Evolutionary conservation across 2,888 invertebrate genomes (phyloP).

Genomic region (Cerceris ruficornis): DNA sequence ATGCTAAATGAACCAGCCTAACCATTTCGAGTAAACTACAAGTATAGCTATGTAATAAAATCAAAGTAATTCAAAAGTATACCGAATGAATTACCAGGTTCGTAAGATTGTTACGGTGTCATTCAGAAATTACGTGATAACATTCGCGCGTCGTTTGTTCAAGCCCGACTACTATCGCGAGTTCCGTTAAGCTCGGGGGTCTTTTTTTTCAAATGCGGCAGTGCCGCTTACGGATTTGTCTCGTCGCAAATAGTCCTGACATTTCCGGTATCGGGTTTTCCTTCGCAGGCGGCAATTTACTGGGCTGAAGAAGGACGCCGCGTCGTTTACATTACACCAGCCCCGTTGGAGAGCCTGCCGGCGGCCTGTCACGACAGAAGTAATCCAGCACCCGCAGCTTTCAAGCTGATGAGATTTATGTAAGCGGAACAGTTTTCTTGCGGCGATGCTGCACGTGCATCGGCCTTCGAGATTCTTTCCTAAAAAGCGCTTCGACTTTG

Average conservation of each 20-base stretch:
- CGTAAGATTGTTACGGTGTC: no score
- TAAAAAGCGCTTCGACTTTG: constrained; percentile 33
- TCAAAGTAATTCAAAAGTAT: no score
- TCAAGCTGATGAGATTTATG: constrained; percentile 78
- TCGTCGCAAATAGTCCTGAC: constrained; percentile 5
- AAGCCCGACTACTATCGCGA: no score
- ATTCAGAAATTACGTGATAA: no score
- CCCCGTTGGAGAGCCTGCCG: constrained; percentile 71
- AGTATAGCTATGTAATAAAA: no score
- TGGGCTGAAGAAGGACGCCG: constrained; percentile 76
- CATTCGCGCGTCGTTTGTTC: no score
- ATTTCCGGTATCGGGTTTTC: constrained; percentile 29
- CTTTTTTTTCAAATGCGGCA: background rate
- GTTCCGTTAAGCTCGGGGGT: no score
- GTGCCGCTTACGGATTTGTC: background rate
- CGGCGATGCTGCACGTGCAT: constrained; percentile 39
- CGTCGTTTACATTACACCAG: constrained; percentile 74
- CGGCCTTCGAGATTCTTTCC: constrained; percentile 36
- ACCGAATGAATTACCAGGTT: no score
- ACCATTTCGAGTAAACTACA: no score
- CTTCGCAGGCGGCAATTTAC: constrained; percentile 73
- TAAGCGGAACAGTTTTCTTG: constrained; percentile 63
- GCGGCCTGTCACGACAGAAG: constrained; percentile 74
- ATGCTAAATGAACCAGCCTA: no score
- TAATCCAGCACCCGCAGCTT: constrained; percentile 67